phyloP scores from a whole-genome alignment of 2,113 vertebrate genomes.

The Carassius auratus region DNA sequence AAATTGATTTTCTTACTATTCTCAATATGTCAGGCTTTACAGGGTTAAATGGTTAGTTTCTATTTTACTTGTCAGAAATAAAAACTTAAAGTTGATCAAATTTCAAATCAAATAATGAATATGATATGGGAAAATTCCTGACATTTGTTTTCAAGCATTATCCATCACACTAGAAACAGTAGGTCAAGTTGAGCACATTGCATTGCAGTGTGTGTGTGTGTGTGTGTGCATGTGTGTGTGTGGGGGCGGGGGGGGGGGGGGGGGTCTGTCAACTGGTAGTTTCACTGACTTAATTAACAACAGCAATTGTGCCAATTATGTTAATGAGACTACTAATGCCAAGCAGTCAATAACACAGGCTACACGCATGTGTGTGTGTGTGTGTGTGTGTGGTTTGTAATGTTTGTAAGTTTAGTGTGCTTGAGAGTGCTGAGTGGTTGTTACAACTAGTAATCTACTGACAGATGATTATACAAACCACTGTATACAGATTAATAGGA shows the following conservation, averaged over 20 bases:
- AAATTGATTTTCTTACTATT: too few species aligned
- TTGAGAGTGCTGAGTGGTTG: not conserved
- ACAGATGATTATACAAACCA: conserved; percentile 20
- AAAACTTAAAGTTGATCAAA: too few species aligned
- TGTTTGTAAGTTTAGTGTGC: conserved; percentile 2
- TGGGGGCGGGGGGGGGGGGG: not conserved
- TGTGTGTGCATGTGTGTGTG: too few species aligned
- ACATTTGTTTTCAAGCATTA: not conserved
- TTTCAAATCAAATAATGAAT: too few species aligned
- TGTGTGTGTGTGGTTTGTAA: too few species aligned
- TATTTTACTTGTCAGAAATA: too few species aligned
- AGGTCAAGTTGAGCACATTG: not conserved
- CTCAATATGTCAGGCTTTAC: too few species aligned
- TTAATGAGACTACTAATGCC: not conserved
- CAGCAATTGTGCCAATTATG: conserved; percentile 20
- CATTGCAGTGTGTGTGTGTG: not conserved
- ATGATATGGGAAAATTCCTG: not conserved
- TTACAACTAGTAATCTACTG: conserved; percentile 26
- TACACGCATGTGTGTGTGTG: not conserved
- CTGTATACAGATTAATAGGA: too few species aligned
- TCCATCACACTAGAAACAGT: not conserved
- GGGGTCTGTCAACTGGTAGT: not conserved
- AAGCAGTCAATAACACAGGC: not conserved
- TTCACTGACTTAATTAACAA: conserved; percentile 20
- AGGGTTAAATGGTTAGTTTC: too few species aligned